phyloP scores from a whole-genome alignment of 2,888 invertebrate species.

The Tupiocoris notatus region DNA sequence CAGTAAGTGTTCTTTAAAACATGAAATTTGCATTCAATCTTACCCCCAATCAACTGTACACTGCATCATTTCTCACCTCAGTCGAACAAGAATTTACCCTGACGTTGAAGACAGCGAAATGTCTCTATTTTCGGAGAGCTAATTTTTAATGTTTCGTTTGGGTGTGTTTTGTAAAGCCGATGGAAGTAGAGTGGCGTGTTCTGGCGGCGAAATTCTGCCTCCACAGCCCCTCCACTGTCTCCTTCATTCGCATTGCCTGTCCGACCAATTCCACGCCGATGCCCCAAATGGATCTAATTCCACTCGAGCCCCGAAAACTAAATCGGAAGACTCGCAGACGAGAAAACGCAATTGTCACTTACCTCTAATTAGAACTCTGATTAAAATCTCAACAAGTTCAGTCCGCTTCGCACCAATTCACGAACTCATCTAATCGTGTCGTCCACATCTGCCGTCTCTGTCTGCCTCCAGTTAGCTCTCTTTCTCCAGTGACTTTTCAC shows the following conservation, averaged over 20 bases:
- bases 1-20: too few species aligned
- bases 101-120: too few species aligned
- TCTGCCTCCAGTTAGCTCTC: conserved; percentile 4
- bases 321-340: conserved; percentile 8
- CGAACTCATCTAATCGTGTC: neutral
- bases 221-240: neutral
- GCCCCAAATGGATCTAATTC: conserved; percentile 14
- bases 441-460: neutral
- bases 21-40: too few species aligned
- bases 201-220: too few species aligned
- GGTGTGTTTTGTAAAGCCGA: too few species aligned
- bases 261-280: neutral
- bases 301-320: conserved; percentile 10
- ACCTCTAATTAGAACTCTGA: conserved; percentile 39
- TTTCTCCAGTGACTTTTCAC: neutral
- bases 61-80: too few species aligned
- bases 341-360: conserved; percentile 43
- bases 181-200: too few species aligned
- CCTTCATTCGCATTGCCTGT: neutral
- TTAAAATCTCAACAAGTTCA: conserved; percentile 32
- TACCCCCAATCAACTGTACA: too few species aligned
- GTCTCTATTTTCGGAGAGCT: too few species aligned
- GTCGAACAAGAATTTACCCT: too few species aligned
- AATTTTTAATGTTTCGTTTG: too few species aligned
- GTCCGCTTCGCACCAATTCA: neutral